Conservation (phyloP, 2,888 invertebrate species). For the Chalcosyrphus nemorum region DNA sequence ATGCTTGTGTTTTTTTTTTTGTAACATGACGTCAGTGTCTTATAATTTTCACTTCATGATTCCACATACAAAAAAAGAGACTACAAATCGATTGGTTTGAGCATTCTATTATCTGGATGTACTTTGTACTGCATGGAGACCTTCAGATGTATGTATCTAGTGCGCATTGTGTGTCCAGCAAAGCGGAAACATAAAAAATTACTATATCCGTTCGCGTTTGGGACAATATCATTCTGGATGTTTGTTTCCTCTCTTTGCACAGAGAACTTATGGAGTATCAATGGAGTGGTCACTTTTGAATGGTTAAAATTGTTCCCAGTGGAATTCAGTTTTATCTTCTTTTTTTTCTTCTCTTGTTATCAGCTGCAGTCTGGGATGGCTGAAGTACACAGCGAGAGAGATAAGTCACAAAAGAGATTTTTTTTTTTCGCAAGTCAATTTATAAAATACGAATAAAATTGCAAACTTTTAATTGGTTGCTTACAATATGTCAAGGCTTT, state of each 20-base stretch:
- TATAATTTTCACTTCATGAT: neutral
- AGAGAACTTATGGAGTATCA: constrained; percentile 14
- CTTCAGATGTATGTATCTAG: constrained; percentile 25
- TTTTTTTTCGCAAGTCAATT: constrained; percentile 29
- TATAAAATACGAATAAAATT: neutral
- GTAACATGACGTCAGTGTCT: constrained; percentile 7
- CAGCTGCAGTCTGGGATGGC: constrained; percentile 3
- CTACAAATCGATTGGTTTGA: constrained; percentile 31
- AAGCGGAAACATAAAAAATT: constrained; percentile 46
- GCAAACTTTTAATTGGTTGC: constrained; percentile 37
- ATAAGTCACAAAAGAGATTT: neutral
- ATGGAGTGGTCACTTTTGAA: constrained; percentile 28
- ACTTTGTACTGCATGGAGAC: constrained; percentile 15
- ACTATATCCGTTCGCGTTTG: constrained; percentile 25
- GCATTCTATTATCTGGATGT: constrained; percentile 1
- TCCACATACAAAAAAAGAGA: neutral
- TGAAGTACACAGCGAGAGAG: neutral
- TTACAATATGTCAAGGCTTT: constrained; percentile 65
- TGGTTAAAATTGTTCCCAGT: constrained; percentile 15
- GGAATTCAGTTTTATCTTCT: constrained; percentile 10
- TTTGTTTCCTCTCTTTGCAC: neutral
- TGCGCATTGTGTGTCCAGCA: no score
- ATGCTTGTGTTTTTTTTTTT: neutral
- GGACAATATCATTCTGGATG: neutral
- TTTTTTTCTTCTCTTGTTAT: neutral